Base-by-base conservation (phyloP, 2,797 vertebrate genomes). In the Siniperca obscura region DNA sequence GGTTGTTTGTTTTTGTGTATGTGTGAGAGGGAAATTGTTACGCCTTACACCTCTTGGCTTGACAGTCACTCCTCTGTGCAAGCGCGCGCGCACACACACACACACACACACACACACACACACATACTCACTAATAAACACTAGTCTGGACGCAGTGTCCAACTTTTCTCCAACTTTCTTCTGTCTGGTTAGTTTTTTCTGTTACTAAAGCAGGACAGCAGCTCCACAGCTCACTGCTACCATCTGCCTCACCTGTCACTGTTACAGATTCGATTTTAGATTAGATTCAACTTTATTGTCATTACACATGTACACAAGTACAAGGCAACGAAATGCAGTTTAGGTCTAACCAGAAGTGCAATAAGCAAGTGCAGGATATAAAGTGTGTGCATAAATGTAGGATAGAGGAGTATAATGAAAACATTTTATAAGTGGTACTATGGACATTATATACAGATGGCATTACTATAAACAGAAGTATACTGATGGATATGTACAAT, bases 161-260 rank as follows among this genome's bases (percentile, higher is more conserved):
- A 89, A 71, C 65, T 74, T 79, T 73, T 72, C 70, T 67, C 62
- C 7, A 61, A 34, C 55, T 71, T 70, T 70, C 42, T 70, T 70
- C 42, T 56, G 22, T 56, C 21, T 7, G 9, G 16, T 71, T 53
- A n/a, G 53, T 65, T 83, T 57, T 59, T 74, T 44, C 57, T 19
- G 3, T 75, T 69, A 44, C 57, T 78, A 73, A 57, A 80, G 46
- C 67, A 74, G 70, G 53, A 76, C n/a, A 27, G 72, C 44, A 34
- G 50, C 72, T 71, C 65, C 48, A 74, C 77, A 70, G 66, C 68
- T 66, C 76, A 42, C 57, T 55, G 50, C 55, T 76, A 59, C 74
- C 68, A 74, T 71, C 61, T 73, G 62, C 36, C 68, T 79, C 75
- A 64, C 67, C 59, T 86, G 86, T 82, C 83, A 80, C 50, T 36